Base-by-base conservation (phyloP, 1,140 invertebrate genomes). In the Nasonia giraulti region DNA sequence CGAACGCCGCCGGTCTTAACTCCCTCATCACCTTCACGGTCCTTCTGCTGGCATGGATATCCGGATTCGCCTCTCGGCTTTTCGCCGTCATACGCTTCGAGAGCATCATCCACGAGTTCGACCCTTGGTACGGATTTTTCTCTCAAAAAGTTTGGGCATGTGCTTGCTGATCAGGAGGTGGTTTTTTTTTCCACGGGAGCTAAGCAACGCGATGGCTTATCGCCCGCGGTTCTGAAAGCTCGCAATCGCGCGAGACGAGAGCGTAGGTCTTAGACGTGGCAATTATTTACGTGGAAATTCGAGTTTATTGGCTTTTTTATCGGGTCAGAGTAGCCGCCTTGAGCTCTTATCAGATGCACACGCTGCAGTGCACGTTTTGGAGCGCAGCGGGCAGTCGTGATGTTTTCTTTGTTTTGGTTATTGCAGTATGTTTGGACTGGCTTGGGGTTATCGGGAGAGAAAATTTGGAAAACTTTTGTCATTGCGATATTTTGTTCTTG, bases 91-190 rank as follows among this genome's bases (percentile, higher is more conserved):
- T 99, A 90, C 95, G 99, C 86, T 99, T 99, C 93, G 99, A 99
- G 94, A 99, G 98, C 94, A 99, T 99, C 90, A 99, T 99, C 92
- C 99, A 99, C 93, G 99, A 99, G 93, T 99, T 99, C 92, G 99
- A 99, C 95, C 99, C 99, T 92, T 99, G 99, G 98, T 99, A 95
- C 95, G 33, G 1, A 37, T 10, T 27, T 33, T 79, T 66, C 2
- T n/a, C 17, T 33, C 5, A 50, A 44, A 44, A 37, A 6, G 47
- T 50, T 50, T 50, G 12, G 47, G 47, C 47, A 50, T 50, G 47
- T 14, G 47, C 12, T 17, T 4, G 14, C 47, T 14, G 47, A 17
- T 17, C 12, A 50, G 47, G 47, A 50, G 47, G 14, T 62, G 20
- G 5, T 62, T 62, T 5, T 62, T 62, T 33, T 71, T 27, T 69